Evolutionary conservation across 2,113 vertebrate genomes (phyloP).

Genomic region (Bos taurus): ARS-UCD2.0 NC_037347.1:52856501-52857000

Average conservation of each 20-base stretch:
- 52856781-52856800: background rate
- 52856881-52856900: background rate
- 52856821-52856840: background rate
- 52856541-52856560: accelerated
- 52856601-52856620: background rate
- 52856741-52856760: background rate
- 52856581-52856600: background rate
- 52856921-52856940: background rate
- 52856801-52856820: background rate
- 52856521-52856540: background rate
- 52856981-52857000: background rate
- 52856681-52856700: background rate
- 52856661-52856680: background rate
- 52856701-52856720: background rate
- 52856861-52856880: background rate
- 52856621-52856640: background rate
- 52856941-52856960: background rate
- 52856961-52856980: background rate
- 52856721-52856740: background rate
- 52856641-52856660: background rate
- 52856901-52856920: background rate
- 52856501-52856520: background rate
- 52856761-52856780: background rate
- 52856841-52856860: background rate
- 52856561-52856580: background rate